A percentile compares a stretch with the other conserved stretches of the same genome.
phyloP scores from a whole-genome alignment of 2,113 vertebrate genomes.

The Poeciliopsis retropinna region DNA sequence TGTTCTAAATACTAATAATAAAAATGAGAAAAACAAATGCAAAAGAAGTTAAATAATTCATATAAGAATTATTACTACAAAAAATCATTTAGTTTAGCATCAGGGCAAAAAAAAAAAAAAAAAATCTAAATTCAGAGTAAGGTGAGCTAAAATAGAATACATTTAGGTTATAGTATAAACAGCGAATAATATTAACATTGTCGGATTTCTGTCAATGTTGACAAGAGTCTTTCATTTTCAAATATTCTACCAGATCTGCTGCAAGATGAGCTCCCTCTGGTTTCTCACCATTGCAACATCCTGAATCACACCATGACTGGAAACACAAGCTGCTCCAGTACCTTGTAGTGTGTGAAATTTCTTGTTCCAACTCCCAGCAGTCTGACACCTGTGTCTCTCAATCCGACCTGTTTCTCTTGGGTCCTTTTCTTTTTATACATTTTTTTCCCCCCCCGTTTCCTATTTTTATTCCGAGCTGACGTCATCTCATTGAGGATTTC shows the following conservation, averaged over 20 bases:
- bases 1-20: no score
- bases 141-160: background rate
- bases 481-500: background rate
- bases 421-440: no score
- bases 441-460: background rate
- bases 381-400: conserved; percentile 30
- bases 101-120: background rate
- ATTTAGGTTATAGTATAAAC: background rate
- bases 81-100: background rate
- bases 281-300: conserved; percentile 41
- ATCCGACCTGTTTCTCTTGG: conserved; percentile 14
- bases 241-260: background rate
- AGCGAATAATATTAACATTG: background rate
- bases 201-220: background rate
- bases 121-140: background rate
- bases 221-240: background rate
- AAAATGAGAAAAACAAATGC: no score
- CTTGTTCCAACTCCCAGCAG: conserved; percentile 10
- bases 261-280: background rate
- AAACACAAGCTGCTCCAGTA: background rate
- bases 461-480: background rate
- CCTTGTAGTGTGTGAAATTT: conserved; percentile 1
- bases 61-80: background rate
- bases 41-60: background rate
- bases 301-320: conserved; percentile 25